These are phyloP conservation scores for Aphelenchoides besseyi DNA, from an alignment of 1,140 invertebrate species.

Conservation along the genomic window DNA sequence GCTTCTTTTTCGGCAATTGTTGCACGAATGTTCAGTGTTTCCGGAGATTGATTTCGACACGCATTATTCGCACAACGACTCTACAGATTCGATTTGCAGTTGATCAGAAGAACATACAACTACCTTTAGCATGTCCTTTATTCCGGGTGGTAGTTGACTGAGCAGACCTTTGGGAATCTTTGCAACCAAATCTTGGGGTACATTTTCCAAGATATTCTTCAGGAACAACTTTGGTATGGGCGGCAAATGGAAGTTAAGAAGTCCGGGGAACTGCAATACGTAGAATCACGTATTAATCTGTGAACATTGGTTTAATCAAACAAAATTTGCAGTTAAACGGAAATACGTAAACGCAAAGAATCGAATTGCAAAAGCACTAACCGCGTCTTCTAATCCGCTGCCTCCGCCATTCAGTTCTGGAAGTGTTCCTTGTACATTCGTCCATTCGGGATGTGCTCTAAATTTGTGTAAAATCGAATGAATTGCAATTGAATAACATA, in stretches of 20 bases:
- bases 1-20: constrained; percentile 24
- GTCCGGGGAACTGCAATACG: background rate
- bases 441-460: constrained; percentile 30
- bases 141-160: background rate
- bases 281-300: no score
- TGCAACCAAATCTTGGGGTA: constrained; percentile 13
- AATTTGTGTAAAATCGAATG: constrained; percentile 2
- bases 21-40: constrained; percentile 15
- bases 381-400: background rate
- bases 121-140: background rate
- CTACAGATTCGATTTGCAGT: background rate
- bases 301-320: no score
- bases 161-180: constrained; percentile 9
- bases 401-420: background rate
- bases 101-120: background rate
- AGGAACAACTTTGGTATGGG: constrained; percentile 19
- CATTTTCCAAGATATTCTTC: constrained; percentile 16
- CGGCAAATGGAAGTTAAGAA: constrained; percentile 20
- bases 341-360: background rate
- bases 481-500: constrained; percentile 20
- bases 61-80: background rate
- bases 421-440: constrained; percentile 8
- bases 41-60: constrained; percentile 15
- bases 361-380: background rate
- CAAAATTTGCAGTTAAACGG: no score